phyloP scores from a whole-genome alignment of 2,797 vertebrate genomes.

The Pachyuromys duprasi region DNA sequence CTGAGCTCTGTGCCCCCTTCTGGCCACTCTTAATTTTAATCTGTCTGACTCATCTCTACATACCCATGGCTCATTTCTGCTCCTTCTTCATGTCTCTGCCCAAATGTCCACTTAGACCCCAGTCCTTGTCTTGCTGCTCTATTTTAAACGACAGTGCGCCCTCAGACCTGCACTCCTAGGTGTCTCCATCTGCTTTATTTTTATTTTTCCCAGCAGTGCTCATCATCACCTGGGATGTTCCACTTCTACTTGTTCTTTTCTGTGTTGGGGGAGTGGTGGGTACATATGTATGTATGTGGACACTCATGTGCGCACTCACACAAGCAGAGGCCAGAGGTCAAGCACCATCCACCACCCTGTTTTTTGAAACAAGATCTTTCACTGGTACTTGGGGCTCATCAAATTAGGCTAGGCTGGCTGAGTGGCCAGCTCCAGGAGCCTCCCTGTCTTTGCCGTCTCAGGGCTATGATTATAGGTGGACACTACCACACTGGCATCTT shows the following conservation, averaged over 20 bases:
- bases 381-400: neutral
- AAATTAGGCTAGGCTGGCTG: neutral
- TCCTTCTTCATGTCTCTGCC: neutral
- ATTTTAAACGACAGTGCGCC: neutral
- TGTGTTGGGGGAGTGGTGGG: neutral
- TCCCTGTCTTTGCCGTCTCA: neutral
- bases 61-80: neutral
- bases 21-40: neutral
- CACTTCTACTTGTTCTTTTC: neutral
- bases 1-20: neutral
- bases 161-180: neutral
- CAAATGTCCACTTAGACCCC: neutral
- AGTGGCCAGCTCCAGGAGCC: neutral
- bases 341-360: neutral
- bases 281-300: no score
- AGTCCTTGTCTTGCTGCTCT: neutral
- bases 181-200: conserved; percentile 11
- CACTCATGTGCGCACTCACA: neutral
- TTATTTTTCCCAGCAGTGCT: conserved; percentile 6
- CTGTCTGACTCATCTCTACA: neutral
- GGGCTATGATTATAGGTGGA: neutral
- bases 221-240: neutral
- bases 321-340: neutral
- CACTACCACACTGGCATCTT: neutral
- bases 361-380: neutral